Percentiles rank a stretch among this genome's conserved stretches.
Conservation (phyloP, 2,797 vertebrate species). For the Pangasius sanitwongsei region DNA sequence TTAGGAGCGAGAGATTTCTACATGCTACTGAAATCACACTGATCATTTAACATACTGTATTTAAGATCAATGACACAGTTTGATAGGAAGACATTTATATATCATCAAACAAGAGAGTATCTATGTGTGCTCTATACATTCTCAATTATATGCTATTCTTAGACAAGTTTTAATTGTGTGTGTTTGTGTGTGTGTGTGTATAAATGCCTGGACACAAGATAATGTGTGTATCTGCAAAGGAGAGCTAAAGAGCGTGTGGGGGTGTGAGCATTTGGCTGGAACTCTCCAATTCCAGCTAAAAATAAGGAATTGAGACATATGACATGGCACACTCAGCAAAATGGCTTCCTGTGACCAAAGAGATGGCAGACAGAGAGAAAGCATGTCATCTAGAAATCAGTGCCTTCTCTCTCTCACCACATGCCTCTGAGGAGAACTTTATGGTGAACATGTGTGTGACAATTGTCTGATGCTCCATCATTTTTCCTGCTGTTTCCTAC, state of each 20-base stretch:
- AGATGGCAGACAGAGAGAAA: slow-evolving; percentile 29
- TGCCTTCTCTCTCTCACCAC: not conserved
- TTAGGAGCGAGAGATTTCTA: not conserved
- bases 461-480: slow-evolving; percentile 13
- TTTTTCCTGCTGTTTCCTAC: not conserved
- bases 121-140: not conserved
- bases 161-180: slow-evolving; percentile 13
- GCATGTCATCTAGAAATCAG: not conserved
- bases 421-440: slow-evolving; percentile 7
- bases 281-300: slow-evolving; percentile 54
- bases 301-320: slow-evolving; percentile 57
- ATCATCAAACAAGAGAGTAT: too few species aligned
- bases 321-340: slow-evolving; percentile 43
- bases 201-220: slow-evolving; percentile 19
- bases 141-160: slow-evolving; percentile 4
- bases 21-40: not conserved
- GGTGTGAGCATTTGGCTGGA: slow-evolving; percentile 51
- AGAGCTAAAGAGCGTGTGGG: slow-evolving; percentile 34
- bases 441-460: slow-evolving; percentile 7
- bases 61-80: not conserved
- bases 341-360: slow-evolving; percentile 43
- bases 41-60: not conserved
- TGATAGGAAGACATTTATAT: not conserved
- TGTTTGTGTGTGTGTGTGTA: slow-evolving; percentile 6
- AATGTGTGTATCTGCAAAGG: slow-evolving; percentile 40